Evolutionary conservation across 2,797 vertebrate species (phyloP).

Genomic region (Aselliscus stoliczkanus): DNA sequence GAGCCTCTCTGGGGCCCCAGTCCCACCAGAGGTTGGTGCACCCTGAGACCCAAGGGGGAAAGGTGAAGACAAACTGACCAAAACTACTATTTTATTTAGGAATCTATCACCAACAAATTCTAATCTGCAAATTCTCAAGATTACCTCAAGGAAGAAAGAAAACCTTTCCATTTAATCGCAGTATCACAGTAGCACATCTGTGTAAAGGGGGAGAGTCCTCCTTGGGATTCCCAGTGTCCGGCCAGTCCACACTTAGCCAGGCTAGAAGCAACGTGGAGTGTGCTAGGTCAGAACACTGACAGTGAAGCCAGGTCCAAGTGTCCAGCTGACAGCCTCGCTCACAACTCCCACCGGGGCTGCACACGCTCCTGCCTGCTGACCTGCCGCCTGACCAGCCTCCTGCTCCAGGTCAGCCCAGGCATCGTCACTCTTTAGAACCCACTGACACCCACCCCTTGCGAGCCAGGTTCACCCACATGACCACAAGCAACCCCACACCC

Average conservation of each 20-base stretch:
- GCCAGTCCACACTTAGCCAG: background rate
- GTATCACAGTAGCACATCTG: background rate
- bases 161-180: background rate
- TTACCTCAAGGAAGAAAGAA: background rate
- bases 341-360: background rate
- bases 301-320: background rate
- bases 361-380: background rate
- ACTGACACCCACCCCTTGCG: background rate
- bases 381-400: background rate
- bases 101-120: background rate
- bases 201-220: background rate
- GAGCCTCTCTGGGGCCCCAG: background rate
- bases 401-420: background rate
- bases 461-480: background rate
- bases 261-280: background rate
- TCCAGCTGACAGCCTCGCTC: background rate
- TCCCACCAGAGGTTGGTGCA: background rate
- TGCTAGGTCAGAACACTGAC: background rate
- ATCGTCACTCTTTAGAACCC: background rate
- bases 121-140: background rate
- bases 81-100: background rate
- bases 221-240: background rate
- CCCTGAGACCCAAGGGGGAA: too few species aligned
- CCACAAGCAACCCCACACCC: background rate
- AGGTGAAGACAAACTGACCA: background rate